Percentiles rank a stretch among this genome's conserved stretches.
Evolutionary conservation across 2,113 vertebrate species (phyloP).

Genomic region (Scolopax mira): DNA sequence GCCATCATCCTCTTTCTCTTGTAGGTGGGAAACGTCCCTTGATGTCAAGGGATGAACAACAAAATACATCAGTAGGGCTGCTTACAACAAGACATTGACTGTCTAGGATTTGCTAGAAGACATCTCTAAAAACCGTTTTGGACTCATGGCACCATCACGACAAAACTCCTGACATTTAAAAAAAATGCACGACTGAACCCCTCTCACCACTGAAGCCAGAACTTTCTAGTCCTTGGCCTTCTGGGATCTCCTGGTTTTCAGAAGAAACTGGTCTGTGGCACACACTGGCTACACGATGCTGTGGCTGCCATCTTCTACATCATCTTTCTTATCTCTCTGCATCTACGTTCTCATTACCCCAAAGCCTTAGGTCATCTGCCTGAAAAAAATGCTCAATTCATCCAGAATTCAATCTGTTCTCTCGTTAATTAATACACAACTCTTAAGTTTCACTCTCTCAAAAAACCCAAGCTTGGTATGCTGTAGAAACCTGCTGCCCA

Average conservation of each 20-base stretch:
- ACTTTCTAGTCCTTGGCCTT: not conserved
- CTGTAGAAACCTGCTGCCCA: not conserved
- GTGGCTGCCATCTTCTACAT: not conserved
- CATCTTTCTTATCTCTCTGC: not conserved
- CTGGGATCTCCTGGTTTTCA: not conserved
- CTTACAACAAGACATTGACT: not conserved
- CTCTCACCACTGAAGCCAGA: not conserved
- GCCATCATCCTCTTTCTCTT: not conserved
- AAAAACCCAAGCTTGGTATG: not conserved
- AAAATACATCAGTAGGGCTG: not conserved
- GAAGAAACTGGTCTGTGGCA: not conserved
- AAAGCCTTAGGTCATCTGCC: not conserved
- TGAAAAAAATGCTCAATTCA: not conserved
- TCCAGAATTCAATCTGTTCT: not conserved
- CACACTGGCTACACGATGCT: fast-evolving
- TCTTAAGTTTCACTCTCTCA: not conserved
- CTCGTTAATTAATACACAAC: not conserved
- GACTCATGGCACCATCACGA: not conserved
- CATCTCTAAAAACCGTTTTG: fast-evolving
- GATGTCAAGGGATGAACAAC: not conserved
- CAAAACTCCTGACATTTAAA: not conserved
- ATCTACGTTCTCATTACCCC: not conserved
- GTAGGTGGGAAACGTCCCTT: not conserved
- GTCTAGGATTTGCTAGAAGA: not conserved
- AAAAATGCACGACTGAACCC: not conserved